These are phyloP conservation scores for Xestia ashworthii DNA, from an alignment of 2,888 invertebrate species.

Conservation along the genomic window DNA sequence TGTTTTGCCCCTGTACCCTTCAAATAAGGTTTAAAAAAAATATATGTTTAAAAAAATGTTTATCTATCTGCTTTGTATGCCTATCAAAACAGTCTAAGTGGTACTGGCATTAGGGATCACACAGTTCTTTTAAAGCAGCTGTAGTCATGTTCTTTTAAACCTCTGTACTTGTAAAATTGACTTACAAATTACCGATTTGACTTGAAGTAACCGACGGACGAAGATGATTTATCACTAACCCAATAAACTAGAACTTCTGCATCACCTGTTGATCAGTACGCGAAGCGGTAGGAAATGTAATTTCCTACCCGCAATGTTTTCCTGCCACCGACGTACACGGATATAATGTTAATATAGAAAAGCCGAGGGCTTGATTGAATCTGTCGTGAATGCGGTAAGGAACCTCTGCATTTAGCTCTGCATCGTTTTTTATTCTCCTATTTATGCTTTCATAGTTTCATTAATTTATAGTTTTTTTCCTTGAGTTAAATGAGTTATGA, in stretches of 20 bases:
- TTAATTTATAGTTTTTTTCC: constrained; percentile 10
- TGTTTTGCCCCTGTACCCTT: no score
- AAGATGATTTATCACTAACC: neutral
- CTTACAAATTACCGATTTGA: neutral
- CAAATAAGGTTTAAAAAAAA: no score
- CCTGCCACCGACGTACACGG: constrained; percentile 73
- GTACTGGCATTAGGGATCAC: neutral
- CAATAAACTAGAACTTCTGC: constrained; percentile 31
- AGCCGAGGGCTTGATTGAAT: constrained; percentile 67
- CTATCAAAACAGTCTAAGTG: neutral
- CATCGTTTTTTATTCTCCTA: constrained; percentile 22
- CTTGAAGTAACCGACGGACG: neutral
- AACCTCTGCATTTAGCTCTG: constrained; percentile 50
- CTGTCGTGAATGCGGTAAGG: constrained; percentile 52
- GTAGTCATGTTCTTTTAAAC: neutral
- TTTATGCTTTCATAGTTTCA: constrained; percentile 28
- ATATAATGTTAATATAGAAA: constrained; percentile 75
- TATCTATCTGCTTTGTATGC: neutral
- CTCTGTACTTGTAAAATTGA: neutral
- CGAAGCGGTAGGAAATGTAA: constrained; percentile 72
- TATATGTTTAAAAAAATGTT: no score
- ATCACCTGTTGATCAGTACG: constrained; percentile 41
- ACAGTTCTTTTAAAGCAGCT: neutral
- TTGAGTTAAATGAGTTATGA: neutral
- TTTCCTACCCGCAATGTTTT: constrained; percentile 81